Evolutionary conservation across 2,888 invertebrate species (phyloP).

Genomic region (Drosophila limbata): DNA sequence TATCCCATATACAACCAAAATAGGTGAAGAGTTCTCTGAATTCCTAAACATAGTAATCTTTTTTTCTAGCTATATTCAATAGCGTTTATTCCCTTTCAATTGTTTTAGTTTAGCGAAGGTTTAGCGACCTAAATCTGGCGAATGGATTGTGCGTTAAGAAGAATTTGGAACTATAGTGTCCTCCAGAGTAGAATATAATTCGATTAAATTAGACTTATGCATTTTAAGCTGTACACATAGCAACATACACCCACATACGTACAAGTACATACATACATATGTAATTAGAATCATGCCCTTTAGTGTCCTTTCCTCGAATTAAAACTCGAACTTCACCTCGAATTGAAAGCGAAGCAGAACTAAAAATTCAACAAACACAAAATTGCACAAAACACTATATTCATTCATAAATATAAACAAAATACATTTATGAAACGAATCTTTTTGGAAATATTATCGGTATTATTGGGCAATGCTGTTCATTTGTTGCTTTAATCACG

Average conservation of each 20-base stretch:
- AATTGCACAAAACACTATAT: slow-evolving; percentile 14
- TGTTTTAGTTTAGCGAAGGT: too few species aligned
- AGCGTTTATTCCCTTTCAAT: too few species aligned
- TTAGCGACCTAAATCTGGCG: neutral
- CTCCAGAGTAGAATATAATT: too few species aligned
- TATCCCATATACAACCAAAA: too few species aligned
- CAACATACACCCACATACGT: slow-evolving; percentile 10
- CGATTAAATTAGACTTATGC: too few species aligned
- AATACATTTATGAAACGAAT: neutral
- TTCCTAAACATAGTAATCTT: too few species aligned
- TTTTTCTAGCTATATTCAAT: too few species aligned
- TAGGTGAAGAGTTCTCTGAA: too few species aligned
- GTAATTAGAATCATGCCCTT: slow-evolving; percentile 1
- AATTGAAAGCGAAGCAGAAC: neutral
- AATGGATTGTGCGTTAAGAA: neutral
- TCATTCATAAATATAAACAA: slow-evolving; percentile 11
- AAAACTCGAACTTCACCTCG: neutral
- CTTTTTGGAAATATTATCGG: neutral
- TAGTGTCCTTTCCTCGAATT: neutral
- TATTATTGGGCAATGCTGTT: neutral
- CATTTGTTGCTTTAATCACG: neutral
- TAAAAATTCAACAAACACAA: neutral
- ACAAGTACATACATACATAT: slow-evolving; percentile 17
- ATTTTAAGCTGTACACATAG: neutral
- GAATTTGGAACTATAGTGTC: neutral